phyloP scores from a whole-genome alignment of 1,140 invertebrate genomes.

The Dermatophagoides farinae region DNA sequence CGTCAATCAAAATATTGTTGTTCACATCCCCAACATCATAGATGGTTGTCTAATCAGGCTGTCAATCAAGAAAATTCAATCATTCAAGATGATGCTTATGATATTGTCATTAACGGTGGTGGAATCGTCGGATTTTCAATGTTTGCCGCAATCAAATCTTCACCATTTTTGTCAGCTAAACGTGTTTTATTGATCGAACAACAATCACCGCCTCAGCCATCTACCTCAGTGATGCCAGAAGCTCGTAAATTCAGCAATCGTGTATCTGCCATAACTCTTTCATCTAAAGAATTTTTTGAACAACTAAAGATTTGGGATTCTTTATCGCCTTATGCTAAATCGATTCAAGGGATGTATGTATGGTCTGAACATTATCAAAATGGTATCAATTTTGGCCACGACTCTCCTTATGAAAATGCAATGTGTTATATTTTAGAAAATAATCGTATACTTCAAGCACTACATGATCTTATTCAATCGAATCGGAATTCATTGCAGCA shows the following conservation, averaged over 20 bases:
- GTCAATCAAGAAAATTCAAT: not conserved
- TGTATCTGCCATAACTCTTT: constrained; percentile 13
- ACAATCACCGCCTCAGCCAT: not conserved
- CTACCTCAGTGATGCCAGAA: not conserved
- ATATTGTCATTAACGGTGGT: constrained; percentile 17
- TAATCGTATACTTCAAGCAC: constrained; percentile 2
- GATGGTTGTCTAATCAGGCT: not conserved
- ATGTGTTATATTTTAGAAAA: constrained; percentile 16
- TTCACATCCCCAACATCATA: not conserved
- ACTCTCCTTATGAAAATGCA: not conserved
- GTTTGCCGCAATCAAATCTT: constrained; percentile 1
- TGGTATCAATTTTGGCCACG: constrained; percentile 8
- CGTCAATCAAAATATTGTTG: not conserved
- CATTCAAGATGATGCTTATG: constrained; percentile 3
- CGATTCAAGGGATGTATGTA: constrained; percentile 10
- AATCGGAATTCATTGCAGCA: not conserved
- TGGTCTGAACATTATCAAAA: constrained; percentile 10
- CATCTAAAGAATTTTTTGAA: constrained; percentile 14
- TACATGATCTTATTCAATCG: not conserved
- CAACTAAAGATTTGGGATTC: constrained; percentile 10
- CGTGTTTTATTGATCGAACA: constrained; percentile 14
- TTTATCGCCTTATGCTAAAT: constrained; percentile 7
- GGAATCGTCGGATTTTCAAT: constrained; percentile 16
- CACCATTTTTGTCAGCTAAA: not conserved
- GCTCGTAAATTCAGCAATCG: constrained; percentile 12